A percentile compares a stretch with the other conserved stretches of the same genome.
These are phyloP conservation scores for Coilia nasus DNA, from an alignment of 2,797 vertebrate genomes.

Conservation along the genomic window DNA sequence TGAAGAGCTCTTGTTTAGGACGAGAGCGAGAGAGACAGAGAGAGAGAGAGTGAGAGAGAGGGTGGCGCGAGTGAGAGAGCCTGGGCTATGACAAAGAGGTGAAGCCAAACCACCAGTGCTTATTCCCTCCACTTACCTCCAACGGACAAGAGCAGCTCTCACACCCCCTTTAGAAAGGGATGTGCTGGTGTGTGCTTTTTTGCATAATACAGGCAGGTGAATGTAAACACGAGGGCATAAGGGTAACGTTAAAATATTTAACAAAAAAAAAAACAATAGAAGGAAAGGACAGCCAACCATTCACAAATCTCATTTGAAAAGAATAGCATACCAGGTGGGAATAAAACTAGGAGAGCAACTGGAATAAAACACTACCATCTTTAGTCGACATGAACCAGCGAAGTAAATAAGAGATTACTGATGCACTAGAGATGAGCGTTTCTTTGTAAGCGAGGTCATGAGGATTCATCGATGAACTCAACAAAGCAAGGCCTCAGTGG, in stretches of 20 bases:
- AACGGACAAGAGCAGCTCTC: slow-evolving; percentile 6
- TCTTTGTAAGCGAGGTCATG: background rate
- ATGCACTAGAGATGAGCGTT: background rate
- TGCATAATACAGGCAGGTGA: background rate
- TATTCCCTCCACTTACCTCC: slow-evolving; percentile 22
- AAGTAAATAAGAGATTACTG: background rate
- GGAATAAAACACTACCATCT: background rate
- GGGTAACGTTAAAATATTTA: background rate
- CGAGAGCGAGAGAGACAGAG: background rate
- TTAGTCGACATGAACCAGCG: background rate
- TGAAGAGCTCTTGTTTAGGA: slow-evolving; percentile 29
- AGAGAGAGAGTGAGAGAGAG: background rate
- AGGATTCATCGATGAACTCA: background rate
- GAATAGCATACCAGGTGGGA: background rate
- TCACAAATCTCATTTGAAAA: background rate
- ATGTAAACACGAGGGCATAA: slow-evolving; percentile 8
- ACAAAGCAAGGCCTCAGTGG: background rate
- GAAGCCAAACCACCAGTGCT: slow-evolving; percentile 18
- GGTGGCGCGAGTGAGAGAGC: slow-evolving; percentile 5
- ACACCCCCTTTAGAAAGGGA: slow-evolving; percentile 2
- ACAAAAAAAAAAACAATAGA: background rate
- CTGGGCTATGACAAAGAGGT: slow-evolving; percentile 20
- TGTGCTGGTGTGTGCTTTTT: background rate
- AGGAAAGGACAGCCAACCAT: background rate
- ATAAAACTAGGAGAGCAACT: background rate